Base-by-base conservation (phyloP, 2,888 invertebrate species). In the Rhingia campestris region DNA sequence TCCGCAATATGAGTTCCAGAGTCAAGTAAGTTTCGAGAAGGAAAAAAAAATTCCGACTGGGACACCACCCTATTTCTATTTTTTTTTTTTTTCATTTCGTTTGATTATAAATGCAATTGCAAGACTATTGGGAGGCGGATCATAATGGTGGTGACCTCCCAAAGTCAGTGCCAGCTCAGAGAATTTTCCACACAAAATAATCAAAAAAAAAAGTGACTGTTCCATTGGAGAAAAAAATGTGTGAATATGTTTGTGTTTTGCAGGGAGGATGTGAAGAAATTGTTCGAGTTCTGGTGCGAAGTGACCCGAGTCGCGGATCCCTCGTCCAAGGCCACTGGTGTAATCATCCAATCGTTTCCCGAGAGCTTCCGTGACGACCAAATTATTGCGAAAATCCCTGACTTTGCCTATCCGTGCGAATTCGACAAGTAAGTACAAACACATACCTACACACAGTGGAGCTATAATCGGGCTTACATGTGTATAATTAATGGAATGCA, bases 371-470 rank as follows among this genome's bases (percentile, higher is more conserved):
- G 94, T 89, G 96, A 97, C 92, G 94, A 95, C 91, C 97, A 96
- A 91, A 95, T 97, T 87, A 93, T 98, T 75, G 95, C 95, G 91
- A 95, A 96, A 88, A 95, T 98, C 88, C 97, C 97, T 53, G 96
- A 97, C 92, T 98, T 98, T 93, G 96, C 97, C 88, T 98, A 96
- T 93, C 98, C 96, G 12, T 96, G 96, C 90, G 94, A 94, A 89
- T 93, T 95, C 90, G 94, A 95, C 91, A 95, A 95, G 96, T 96
- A 92, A 92, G 93, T 94, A 75, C 30, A 35, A 35, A 49, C 49
- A 9, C 22, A 9, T 30, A 49, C 7, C 12, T 22, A 14, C 14
- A 12, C 37, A 47, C 6, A 47, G 37, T 35, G 7, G 14, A 41
- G 39, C 22, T 22, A 22, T 39, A 41, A 41, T 58, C 49, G 30